Evolutionary conservation across 2,797 vertebrate species (phyloP), one percentile per base, ranked within the genome.

Genomic region (Margarornis squamiger): DNA sequence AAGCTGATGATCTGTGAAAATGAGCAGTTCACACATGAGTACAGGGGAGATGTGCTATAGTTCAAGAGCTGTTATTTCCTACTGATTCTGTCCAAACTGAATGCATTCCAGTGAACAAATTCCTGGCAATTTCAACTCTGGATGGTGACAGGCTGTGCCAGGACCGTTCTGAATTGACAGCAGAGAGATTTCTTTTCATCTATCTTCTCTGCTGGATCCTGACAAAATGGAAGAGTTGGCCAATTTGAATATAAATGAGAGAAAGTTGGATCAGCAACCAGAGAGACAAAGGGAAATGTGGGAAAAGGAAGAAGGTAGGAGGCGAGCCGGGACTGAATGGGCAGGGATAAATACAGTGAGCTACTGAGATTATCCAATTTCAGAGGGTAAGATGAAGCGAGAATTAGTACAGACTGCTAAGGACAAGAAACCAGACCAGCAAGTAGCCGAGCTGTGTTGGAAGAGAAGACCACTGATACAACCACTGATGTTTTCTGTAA

Each of bases 1-100:
- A 91, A 94, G 68, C 78, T 90, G 96, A 97, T 96, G 93, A 97
- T 92, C 96, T 96, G 96, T 97, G 94, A 96, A 96, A 96, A 97
- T 57, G 94, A 96, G 96, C 92, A 95, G 94, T 96, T 97, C 92
- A 97, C 96, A 96, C 96, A 90, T 95, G 94, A 96, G 95, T 95
- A 95, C 86, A 95, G 90, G 83, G 88, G 81, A 96, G 90, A 96
- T 87, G 93, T 92, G 92, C 86, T 94, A 23, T 88, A 96, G 96
- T 89, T 95, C 94, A 97, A 96, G 95, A 96, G 80, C 95, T 97
- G 94, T 94, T 96, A 96, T 93, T 96, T 95, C 94, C 95, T 89
- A 96, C 96, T 82, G 86, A 95, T 96, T 89, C 95, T 92, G 94
- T 94, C 96, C 94, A 97, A 96, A 96, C 93, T 82, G 90, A 95